A percentile compares a stretch with the other conserved stretches of the same genome.
These are phyloP conservation scores for Arrhamphus sclerolepis DNA, from an alignment of 2,797 vertebrate genomes.

Conservation along the genomic window DNA sequence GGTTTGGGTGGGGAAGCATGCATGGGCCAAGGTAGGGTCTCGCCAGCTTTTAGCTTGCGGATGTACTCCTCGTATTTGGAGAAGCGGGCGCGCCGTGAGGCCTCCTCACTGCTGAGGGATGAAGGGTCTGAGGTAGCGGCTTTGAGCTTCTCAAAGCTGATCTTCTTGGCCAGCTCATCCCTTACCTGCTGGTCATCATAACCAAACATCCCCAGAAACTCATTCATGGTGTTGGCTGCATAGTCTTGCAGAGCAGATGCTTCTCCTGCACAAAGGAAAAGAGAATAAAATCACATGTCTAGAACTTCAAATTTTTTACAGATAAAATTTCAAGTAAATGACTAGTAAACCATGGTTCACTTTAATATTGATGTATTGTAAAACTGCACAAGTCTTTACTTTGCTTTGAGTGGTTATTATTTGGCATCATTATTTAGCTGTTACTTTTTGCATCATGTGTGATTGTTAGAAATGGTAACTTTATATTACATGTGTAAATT, in stretches of 20 bases:
- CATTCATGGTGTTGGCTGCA: constrained; percentile 97
- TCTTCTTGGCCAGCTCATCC: constrained; percentile 96
- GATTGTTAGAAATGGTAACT: constrained; percentile 19
- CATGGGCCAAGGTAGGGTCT: constrained; percentile 91
- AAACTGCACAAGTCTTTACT: neutral
- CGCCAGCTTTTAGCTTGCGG: constrained; percentile 95
- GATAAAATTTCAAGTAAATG: neutral
- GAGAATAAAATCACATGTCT: constrained; percentile 27
- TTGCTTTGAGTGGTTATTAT: neutral
- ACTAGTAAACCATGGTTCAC: neutral
- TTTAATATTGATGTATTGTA: neutral
- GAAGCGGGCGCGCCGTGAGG: constrained; percentile 91
- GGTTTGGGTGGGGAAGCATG: constrained; percentile 83
- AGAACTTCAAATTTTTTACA: neutral
- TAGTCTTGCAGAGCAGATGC: constrained; percentile 92
- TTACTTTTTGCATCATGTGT: too few relatives aligned
- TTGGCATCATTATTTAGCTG: neutral
- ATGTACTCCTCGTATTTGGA: constrained; percentile 99
- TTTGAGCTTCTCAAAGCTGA: constrained; percentile 95
- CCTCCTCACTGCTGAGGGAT: constrained; percentile 85
- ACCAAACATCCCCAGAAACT: constrained; percentile 98
- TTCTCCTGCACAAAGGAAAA: constrained; percentile 84
- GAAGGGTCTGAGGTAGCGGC: constrained; percentile 89
- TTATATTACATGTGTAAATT: neutral
- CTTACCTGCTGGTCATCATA: constrained; percentile 95